These are phyloP conservation scores for Heterodera filipjevi DNA, from an alignment of 2,888 invertebrate species.

Conservation along the genomic window DNA sequence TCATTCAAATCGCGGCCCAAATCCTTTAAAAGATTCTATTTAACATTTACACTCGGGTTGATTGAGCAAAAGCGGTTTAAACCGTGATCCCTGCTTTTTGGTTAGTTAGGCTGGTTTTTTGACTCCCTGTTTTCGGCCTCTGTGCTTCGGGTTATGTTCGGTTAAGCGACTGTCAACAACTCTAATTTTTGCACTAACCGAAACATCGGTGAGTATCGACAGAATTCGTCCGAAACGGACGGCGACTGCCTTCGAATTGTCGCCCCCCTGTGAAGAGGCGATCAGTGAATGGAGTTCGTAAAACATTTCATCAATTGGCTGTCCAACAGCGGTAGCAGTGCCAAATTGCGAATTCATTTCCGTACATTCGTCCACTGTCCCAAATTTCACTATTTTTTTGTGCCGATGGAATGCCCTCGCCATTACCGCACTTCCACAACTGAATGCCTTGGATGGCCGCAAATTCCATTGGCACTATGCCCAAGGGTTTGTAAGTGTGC, in stretches of 20 bases:
- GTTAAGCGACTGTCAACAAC: too few species aligned
- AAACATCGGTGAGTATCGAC: slow-evolving; percentile 2
- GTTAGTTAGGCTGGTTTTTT: too few species aligned
- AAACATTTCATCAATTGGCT: background rate
- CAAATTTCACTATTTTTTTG: background rate
- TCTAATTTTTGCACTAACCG: background rate
- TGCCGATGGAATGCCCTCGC: background rate
- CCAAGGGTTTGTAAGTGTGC: background rate
- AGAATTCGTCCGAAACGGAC: slow-evolving; percentile 9
- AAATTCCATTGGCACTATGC: background rate
- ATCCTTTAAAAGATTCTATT: background rate
- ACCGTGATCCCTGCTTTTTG: too few species aligned
- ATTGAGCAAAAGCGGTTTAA: too few species aligned
- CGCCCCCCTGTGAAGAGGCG: background rate
- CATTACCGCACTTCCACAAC: slow-evolving; percentile 9
- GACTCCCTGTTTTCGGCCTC: too few species aligned
- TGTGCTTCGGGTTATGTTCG: too few species aligned
- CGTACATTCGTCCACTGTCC: background rate
- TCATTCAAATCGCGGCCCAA: background rate
- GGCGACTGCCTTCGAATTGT: background rate
- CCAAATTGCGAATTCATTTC: background rate
- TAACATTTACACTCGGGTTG: too few species aligned
- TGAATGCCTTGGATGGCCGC: slow-evolving; percentile 7
- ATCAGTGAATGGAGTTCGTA: background rate
- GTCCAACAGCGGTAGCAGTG: background rate